Base-by-base conservation (phyloP, 1,140 invertebrate species). In the Lutraria rhynchaena region DNA sequence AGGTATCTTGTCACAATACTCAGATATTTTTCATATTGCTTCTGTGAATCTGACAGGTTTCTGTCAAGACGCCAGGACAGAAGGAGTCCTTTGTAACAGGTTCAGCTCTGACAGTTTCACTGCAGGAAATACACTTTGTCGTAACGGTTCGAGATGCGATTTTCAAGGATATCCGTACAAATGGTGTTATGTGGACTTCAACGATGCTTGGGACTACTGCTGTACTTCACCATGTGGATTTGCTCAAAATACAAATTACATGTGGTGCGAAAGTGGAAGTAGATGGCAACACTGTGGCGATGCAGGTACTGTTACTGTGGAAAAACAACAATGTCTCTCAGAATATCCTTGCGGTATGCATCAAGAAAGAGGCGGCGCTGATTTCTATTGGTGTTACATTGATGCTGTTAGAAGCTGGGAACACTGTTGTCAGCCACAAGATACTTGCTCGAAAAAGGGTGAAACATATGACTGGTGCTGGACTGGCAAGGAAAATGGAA, bases 51-150 rank as follows among this genome's bases (percentile, higher is more conserved):
- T 65, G 22, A 44, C 31, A 13, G 22, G 46, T 19, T 70, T 5
- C 46, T 70, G 67, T 24, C 15, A 22, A 5, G 67, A 70, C n/a
- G 53, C 31, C 3, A 41, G 67, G 2, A 27, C 67, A 24, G 46
- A 31, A 2, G 31, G 67, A 35, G 17, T 35, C 17, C 46, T 70
- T 2, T 70, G 67, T 37, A 33, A 44, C 3, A 24, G 3, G 1
- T 74, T 44, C 11, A 41, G 35, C 4, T 9, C 31, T 0, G 37
- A 58, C 33, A 58, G 55, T 27, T 60, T 41, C 27, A 74, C 70
- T 17, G 70, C 70, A 15, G 70, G 70, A 1, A 74, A 44, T 27
- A 60, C 71, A 11, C n/a, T 55, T 13, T 74, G 71, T 31, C n/a
- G 53, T 0, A 17, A 2, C 1, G 71, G 41, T 1, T 29, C 13